phyloP scores from a whole-genome alignment of 2,888 invertebrate genomes.

The Drosophila pseudotalamancana region DNA sequence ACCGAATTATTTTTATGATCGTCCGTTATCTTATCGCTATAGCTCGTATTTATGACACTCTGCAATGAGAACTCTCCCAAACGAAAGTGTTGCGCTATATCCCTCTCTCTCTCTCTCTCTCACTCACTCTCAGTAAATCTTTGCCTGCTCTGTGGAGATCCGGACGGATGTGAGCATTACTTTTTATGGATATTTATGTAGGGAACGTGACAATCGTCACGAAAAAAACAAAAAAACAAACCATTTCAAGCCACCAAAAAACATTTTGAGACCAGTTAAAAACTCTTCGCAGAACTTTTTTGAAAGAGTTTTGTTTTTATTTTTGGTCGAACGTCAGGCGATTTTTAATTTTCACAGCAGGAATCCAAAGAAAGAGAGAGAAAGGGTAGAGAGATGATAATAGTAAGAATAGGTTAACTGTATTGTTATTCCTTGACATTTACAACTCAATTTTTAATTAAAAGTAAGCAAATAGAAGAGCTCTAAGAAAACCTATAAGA shows the following conservation, averaged over 20 bases:
- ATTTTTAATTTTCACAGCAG: constrained; percentile 58
- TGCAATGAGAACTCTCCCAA: constrained; percentile 39
- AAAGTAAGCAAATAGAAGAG: no score
- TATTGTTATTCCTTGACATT: no score
- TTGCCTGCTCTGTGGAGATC: constrained; percentile 48
- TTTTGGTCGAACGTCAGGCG: constrained; percentile 39
- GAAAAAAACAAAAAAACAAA: constrained; percentile 14
- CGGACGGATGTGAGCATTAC: constrained; percentile 80
- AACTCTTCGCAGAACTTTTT: constrained; percentile 36
- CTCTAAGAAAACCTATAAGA: no score
- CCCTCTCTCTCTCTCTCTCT: not conserved
- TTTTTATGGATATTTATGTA: constrained; percentile 81
- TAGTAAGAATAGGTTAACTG: no score
- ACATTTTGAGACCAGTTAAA: constrained; percentile 14
- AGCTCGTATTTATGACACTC: constrained; percentile 55
- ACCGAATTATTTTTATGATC: constrained; percentile 48
- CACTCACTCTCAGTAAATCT: constrained; percentile 28
- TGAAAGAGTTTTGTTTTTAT: constrained; percentile 11
- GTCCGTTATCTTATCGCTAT: constrained; percentile 68
- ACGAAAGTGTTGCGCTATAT: constrained; percentile 60
- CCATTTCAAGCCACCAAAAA: constrained; percentile 19
- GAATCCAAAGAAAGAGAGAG: constrained; percentile 25
- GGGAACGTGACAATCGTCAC: constrained; percentile 71
- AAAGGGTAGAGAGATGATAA: not conserved
- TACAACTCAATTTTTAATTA: no score